Base-by-base conservation (phyloP, 2,797 vertebrate species). In the Odontamblyopus lacepedii region DNA sequence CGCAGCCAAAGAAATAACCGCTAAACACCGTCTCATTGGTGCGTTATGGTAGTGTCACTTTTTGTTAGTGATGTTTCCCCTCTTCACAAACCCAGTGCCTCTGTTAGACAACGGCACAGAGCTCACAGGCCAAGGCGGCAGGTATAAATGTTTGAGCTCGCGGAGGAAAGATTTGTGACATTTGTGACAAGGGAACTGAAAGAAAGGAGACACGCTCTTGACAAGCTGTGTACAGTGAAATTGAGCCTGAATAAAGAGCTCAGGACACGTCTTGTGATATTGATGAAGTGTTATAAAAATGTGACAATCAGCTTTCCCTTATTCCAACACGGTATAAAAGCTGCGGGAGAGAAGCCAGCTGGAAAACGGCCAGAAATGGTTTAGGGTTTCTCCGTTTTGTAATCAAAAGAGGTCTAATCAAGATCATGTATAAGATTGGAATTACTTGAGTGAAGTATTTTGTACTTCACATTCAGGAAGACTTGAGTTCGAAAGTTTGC, bases 101-200 rank as follows among this genome's bases (percentile, higher is more conserved):
- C 73, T 48, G 71, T 73, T 68, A 41, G 26, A 56, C 67, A 30
- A 60, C 55, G 69, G 69, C 29, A 56, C 67, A n/a, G 55, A 53
- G 69, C 75, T 61, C 66, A 72, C 38, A 60, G 71, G 57, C 19
- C 32, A 61, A 23, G 59, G 63, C 63, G 60, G 77, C 81, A 71
- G 64, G 72, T 72, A 83, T 73, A 78, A 79, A 80, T 69, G 81
- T 82, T 72, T 74, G 74, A 76, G 74, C 44, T 60, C 18, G 60
- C 18, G 79, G 84, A 66, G 44, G 64, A 48, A 78, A 86, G 81
- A 87, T 76, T 48, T 57, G 38, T 73, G 74, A 84, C 79, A 72
- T 72, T 68, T 78, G 62, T 75, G 85, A 84, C 81, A 27, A 78
- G 78, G 70, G 62, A 82, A 83, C 71, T 83, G 77, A 79, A 67